A percentile compares a stretch with the other conserved stretches of the same genome.
These are phyloP conservation scores for Microchrysa polita DNA, from an alignment of 2,888 invertebrate species.

Conservation along the genomic window DNA sequence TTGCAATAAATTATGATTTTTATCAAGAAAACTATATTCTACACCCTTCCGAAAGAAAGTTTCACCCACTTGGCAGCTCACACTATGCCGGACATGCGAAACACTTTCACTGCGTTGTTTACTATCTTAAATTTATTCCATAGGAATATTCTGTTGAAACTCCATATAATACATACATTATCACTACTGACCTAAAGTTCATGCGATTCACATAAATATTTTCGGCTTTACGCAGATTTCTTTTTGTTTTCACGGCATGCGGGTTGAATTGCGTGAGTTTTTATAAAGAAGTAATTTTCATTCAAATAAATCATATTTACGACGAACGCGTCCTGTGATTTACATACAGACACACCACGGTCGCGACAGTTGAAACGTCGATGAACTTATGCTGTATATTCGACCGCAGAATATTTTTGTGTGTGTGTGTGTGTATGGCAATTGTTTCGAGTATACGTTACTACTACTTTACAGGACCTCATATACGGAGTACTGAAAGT, in stretches of 20 bases:
- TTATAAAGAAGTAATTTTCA: conserved; percentile 45
- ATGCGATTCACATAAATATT: background rate
- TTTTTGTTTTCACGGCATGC: conserved; percentile 9
- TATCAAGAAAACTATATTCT: conserved; percentile 43
- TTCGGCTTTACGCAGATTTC: background rate
- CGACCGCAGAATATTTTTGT: no score
- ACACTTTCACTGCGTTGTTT: conserved; percentile 46
- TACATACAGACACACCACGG: conserved; percentile 20
- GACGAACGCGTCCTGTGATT: conserved; percentile 45
- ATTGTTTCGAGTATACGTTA: background rate
- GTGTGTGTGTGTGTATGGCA: background rate
- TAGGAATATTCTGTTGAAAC: conserved; percentile 12
- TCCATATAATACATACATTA: background rate
- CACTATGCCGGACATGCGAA: background rate
- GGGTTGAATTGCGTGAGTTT: conserved; percentile 40
- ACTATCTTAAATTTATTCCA: conserved; percentile 49
- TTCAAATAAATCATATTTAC: conserved; percentile 48
- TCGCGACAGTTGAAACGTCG: conserved; percentile 34
- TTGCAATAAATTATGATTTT: conserved; percentile 49
- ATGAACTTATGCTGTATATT: conserved; percentile 15
- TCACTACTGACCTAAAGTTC: background rate
- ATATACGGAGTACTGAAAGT: background rate
- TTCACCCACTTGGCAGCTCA: conserved; percentile 22
- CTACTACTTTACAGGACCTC: background rate
- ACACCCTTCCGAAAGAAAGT: conserved; percentile 39